Conservation (phyloP, 2,113 vertebrate species). For the Dicentrarchus labrax region DNA sequence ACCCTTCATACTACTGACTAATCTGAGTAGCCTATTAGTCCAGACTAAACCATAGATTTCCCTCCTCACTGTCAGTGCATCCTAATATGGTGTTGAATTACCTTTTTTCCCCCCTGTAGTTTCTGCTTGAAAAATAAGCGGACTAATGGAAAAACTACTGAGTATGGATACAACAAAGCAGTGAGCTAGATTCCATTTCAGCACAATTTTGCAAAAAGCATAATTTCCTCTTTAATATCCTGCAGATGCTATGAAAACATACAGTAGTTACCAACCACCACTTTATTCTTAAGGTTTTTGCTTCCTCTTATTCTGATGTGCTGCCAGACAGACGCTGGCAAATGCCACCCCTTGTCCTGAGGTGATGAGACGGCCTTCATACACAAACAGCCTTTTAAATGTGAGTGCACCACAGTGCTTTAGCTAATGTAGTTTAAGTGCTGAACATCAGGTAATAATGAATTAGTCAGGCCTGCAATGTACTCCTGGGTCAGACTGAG, state of each 20-base stretch:
- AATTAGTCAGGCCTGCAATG: constrained; percentile 11
- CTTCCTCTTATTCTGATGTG: constrained; percentile 8
- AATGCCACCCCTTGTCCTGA: constrained; percentile 15
- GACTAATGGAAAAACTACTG: background rate
- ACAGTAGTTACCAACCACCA: background rate
- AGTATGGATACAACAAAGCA: background rate
- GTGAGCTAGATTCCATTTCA: background rate
- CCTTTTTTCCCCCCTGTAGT: background rate
- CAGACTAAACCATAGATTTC: background rate
- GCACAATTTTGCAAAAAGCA: background rate
- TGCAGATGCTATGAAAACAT: background rate
- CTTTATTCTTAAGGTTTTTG: background rate
- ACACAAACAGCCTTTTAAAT: constrained; percentile 32
- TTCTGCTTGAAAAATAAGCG: background rate
- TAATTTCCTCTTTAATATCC: background rate
- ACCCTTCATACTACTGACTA: background rate
- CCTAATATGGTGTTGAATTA: background rate
- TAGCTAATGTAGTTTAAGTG: constrained; percentile 41
- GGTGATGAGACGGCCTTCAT: constrained; percentile 28
- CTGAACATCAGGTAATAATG: constrained; percentile 52
- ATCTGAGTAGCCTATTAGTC: background rate
- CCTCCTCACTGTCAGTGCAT: too few species aligned
- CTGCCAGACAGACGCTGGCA: constrained; percentile 10
- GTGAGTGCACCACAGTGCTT: constrained; percentile 23
- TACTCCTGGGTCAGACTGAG: constrained; percentile 12